Base-by-base conservation (phyloP, 2,113 vertebrate species). In the Corythaeola cristata region DNA sequence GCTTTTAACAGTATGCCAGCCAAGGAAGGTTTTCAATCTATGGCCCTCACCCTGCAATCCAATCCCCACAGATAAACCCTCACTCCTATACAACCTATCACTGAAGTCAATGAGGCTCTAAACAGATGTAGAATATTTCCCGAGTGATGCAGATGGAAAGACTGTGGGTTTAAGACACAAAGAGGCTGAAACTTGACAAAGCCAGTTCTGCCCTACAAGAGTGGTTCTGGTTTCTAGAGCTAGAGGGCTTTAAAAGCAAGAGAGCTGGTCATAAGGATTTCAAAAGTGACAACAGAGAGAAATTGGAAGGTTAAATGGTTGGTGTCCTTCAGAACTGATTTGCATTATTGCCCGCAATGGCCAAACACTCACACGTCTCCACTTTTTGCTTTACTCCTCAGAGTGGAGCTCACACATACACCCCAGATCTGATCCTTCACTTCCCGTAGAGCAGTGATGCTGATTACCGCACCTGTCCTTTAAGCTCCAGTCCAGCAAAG, bases 1-100 rank as follows among this genome's bases (percentile, higher is more conserved):
- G 68, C 72, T 95, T 95, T 94, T 86, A 93, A 81, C 49, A 78
- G 44, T 68, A 9, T 72, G 76, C 68, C 86, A 92, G 50, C 79
- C 83, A 94, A 96, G 69, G 66, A 78, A 60, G 83, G 32, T 66
- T 95, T 93, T 91, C 76, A 87, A 0, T 82, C 69, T 77, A 7
- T 15, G 45, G 52, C 44, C 53, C 35, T 93, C 69, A 72, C 39
- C 49, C 53, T 79, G 83, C 56, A 76, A 89, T 58, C 27, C 84
- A 90, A 56, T 72, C 35, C 56, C 56, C 79, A 64, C 52, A 86
- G 66, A 90, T 59, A 92, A 90, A 78, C 62, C 37, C 28, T 87
- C 35, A 55, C 13, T 44, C 24, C 24, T 56, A 7, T 10, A 53
- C 35, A 39, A 88, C 83, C n/a, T 64, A 59, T 45, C 27, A 5